These are phyloP conservation scores for Brenthis daphne DNA, from an alignment of 2,888 invertebrate genomes.

Conservation along the genomic window DNA sequence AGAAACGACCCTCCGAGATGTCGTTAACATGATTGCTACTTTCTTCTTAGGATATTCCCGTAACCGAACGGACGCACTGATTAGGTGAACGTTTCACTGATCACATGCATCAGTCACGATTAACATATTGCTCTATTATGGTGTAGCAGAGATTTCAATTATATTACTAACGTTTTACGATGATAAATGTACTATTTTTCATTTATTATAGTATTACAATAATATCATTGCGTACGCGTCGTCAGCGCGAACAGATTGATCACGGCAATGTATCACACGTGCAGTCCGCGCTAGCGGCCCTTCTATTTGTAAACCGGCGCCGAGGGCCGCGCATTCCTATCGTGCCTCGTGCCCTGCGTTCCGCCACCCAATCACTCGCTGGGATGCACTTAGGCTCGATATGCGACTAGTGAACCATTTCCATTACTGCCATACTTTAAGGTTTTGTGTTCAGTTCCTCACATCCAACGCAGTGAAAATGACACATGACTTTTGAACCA, in stretches of 20 bases:
- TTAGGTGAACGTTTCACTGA: slow-evolving; percentile 9
- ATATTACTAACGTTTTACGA: not conserved
- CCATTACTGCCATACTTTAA: slow-evolving; percentile 54
- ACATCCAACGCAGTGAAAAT: slow-evolving; percentile 57
- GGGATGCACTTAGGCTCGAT: slow-evolving; percentile 49
- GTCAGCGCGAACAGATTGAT: slow-evolving; percentile 75
- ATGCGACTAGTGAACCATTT: slow-evolving; percentile 42
- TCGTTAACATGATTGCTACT: slow-evolving; percentile 61
- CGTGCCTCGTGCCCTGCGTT: slow-evolving; percentile 68
- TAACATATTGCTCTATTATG: not conserved
- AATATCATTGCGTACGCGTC: slow-evolving; percentile 33
- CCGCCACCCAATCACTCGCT: slow-evolving; percentile 52
- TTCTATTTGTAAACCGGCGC: slow-evolving; percentile 82
- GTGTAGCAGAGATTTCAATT: not conserved
- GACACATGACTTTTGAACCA: slow-evolving; percentile 37
- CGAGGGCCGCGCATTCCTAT: slow-evolving; percentile 78
- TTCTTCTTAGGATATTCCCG: slow-evolving; percentile 16
- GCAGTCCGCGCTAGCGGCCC: slow-evolving; percentile 75
- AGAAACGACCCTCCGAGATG: slow-evolving; percentile 71
- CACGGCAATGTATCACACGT: slow-evolving; percentile 77
- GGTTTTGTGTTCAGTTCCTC: slow-evolving; percentile 45
- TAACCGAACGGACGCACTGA: slow-evolving; percentile 1
- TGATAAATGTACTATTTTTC: slow-evolving; percentile 21
- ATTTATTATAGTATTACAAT: slow-evolving; percentile 26
- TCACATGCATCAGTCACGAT: slow-evolving; percentile 16